phyloP scores from a whole-genome alignment of 2,113 vertebrate species.

The Pachypanchax playfairii region DNA sequence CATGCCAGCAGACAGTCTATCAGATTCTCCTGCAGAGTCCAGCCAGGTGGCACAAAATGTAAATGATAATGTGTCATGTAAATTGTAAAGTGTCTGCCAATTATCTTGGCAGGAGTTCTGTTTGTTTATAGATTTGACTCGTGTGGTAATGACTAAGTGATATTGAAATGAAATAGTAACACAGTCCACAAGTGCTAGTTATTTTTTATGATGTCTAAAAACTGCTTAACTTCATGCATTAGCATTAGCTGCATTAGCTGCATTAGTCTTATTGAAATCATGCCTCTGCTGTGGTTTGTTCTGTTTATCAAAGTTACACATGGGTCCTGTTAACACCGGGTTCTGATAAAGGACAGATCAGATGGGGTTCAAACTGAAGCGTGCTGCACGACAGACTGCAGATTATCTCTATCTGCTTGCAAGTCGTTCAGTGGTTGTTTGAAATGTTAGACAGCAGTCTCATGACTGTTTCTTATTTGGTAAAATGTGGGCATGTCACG shows the following conservation, averaged over 20 bases:
- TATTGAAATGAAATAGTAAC: conserved; percentile 4
- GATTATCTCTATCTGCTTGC: too few species aligned
- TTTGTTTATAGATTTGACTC: conserved; percentile 48
- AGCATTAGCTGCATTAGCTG: too few species aligned
- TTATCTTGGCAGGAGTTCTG: conserved; percentile 36
- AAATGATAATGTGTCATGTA: conserved; percentile 14
- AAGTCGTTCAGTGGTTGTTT: background rate
- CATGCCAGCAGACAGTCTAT: conserved; percentile 5
- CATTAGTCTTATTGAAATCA: too few species aligned
- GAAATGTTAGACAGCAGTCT: background rate
- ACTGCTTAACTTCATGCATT: too few species aligned
- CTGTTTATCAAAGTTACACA: too few species aligned
- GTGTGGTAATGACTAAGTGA: conserved; percentile 21
- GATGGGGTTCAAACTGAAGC: too few species aligned
- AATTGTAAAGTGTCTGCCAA: conserved; percentile 49
- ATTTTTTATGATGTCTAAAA: background rate
- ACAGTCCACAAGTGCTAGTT: background rate
- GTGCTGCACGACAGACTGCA: too few species aligned
- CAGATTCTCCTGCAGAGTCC: conserved; percentile 22
- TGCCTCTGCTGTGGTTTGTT: too few species aligned
- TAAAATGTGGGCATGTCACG: too few species aligned
- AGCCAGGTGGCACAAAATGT: background rate
- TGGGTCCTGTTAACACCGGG: too few species aligned
- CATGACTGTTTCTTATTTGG: background rate
- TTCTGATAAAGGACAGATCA: too few species aligned